Evolutionary conservation across 2,113 vertebrate genomes (phyloP), one percentile per base, ranked within the genome.

Genomic region (Cinclus mexicanus): DNA sequence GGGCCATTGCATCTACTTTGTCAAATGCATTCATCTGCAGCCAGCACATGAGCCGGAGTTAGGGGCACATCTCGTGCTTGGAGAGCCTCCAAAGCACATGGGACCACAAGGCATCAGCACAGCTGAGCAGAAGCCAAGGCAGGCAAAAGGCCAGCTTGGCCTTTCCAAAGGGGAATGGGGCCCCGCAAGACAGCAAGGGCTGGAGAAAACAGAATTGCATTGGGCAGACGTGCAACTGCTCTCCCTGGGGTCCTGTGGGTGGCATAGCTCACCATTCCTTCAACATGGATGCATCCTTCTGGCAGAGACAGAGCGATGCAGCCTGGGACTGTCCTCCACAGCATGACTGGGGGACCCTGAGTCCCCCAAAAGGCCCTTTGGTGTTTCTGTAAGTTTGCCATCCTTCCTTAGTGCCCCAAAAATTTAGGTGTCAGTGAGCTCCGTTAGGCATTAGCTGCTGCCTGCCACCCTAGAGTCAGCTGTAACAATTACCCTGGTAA

Each of bases 51-150:
- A 87, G 41, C 25, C 41, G 29, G 68, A 3, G 1, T 50, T 46
- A 41, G 67, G 64, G 80, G 23, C 59, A 81, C 47, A 29, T 61
- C 72, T 81, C 1, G 0, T 63, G 89, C 68, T 87, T 96, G 89
- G 89, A 93, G 64, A 70, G 23, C 29, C 23, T 94, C 83, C 94
- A 96, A 81, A 83, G 33, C 76, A 55, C 60, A 3, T 21, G 55
- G 39, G 68, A 81, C 42, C 77, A 63, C 80, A 74, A 35, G 17
- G 57, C 61, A 93, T 92, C 63, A 64, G 49, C 42, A 56, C 19
- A 68, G 57, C 47, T 2, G 17, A 77, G 42, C n/a, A 53, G 80
- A 91, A 78, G 52, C 59, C 71, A 91, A 95, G 89, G 80, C 68
- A 91, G 68, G 72, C 68, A 72, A 57, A 91, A 86, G 50, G 60